These are phyloP conservation scores for Caradrina kadenii DNA, from an alignment of 2,888 invertebrate species.

Conservation along the genomic window DNA sequence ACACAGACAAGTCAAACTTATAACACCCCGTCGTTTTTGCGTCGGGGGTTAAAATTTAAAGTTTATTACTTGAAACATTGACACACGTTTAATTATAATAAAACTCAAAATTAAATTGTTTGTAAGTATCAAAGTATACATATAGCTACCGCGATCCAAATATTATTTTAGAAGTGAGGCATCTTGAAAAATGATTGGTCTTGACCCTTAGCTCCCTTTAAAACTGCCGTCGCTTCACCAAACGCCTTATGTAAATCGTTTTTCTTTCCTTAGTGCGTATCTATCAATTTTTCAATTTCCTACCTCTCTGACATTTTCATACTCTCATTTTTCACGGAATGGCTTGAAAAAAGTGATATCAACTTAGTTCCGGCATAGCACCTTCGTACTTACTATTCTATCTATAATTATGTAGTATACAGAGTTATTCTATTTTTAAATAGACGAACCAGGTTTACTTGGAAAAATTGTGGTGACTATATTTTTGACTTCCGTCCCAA, in stretches of 20 bases:
- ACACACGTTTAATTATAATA: no score
- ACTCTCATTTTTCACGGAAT: constrained; percentile 18
- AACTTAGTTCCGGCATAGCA: background rate
- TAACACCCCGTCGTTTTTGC: no score
- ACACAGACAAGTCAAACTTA: no score
- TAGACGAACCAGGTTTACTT: no score
- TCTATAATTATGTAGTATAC: no score
- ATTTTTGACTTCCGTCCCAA: no score
- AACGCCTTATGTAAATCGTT: constrained; percentile 30
- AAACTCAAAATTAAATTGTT: no score
- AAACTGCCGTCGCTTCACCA: constrained; percentile 7
- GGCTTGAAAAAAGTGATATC: background rate
- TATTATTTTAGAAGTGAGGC: background rate
- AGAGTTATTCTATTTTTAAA: no score
- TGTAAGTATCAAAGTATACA: no score
- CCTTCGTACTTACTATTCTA: background rate
- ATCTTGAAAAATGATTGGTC: constrained; percentile 15
- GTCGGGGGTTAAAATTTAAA: no score
- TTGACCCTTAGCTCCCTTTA: constrained; percentile 16
- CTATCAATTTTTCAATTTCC: constrained; percentile 65
- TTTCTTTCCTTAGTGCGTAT: constrained; percentile 45
- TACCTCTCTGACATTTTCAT: constrained; percentile 27
- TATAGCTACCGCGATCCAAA: background rate
- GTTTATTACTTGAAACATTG: no score
- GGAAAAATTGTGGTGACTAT: no score